Percentiles rank a stretch among this genome's conserved stretches.
Evolutionary conservation across 2,888 invertebrate genomes (phyloP).

Genomic region (Drosophila mimetica): DNA sequence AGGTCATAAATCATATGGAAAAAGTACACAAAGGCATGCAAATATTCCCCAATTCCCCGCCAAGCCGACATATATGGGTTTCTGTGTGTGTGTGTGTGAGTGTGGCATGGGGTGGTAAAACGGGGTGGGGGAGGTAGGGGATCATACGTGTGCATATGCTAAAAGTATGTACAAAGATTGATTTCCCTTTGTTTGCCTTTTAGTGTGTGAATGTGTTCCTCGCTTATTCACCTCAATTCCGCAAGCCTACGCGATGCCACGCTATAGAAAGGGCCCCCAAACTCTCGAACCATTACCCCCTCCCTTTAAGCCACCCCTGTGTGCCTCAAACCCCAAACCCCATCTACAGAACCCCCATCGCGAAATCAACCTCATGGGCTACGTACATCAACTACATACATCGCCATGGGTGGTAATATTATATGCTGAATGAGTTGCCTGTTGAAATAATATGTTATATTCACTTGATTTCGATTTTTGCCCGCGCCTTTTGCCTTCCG

Average conservation of each 20-base stretch:
- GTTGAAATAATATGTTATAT: slow-evolving; percentile 67
- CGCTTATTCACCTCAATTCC: slow-evolving; percentile 62
- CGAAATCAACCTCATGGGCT: slow-evolving; percentile 3
- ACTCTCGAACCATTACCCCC: neutral
- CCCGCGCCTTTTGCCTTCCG: slow-evolving; percentile 21
- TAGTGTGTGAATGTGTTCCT: slow-evolving; percentile 52
- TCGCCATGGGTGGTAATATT: slow-evolving; percentile 61
- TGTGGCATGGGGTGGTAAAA: neutral
- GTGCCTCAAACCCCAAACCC: slow-evolving; percentile 2
- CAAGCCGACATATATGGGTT: slow-evolving; percentile 4
- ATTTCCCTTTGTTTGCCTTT: slow-evolving; percentile 75
- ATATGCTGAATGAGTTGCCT: slow-evolving; percentile 51
- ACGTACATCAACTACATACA: slow-evolving; percentile 47
- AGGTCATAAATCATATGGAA: slow-evolving; percentile 78
- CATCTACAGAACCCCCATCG: slow-evolving; percentile 10
- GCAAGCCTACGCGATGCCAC: slow-evolving; percentile 43
- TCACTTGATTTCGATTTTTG: slow-evolving; percentile 56
- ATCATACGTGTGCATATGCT: slow-evolving; percentile 45
- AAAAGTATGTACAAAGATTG: slow-evolving; percentile 70
- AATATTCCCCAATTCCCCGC: slow-evolving; percentile 65
- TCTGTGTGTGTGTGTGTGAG: slow-evolving; percentile 10
- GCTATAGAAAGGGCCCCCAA: slow-evolving; percentile 3
- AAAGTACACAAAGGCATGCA: slow-evolving; percentile 72
- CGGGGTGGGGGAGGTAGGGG: slow-evolving; percentile 1
- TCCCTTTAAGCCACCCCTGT: neutral